Evolutionary conservation across 2,888 invertebrate species (phyloP).

Genomic region (Acanthococcus lagerstroemiae): DNA sequence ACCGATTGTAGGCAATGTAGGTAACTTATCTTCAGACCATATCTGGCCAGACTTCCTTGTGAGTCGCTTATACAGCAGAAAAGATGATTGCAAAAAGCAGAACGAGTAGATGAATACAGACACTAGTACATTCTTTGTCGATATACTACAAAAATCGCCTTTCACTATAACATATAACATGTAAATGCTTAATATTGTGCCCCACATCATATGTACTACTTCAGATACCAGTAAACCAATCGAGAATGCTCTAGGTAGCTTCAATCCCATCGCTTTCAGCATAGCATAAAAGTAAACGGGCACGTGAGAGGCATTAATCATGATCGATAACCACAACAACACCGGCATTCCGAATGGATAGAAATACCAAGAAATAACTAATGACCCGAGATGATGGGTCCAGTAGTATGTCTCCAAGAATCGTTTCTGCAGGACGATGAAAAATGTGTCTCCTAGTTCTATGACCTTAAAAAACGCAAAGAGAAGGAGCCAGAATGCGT

Average conservation of each 20-base stretch:
- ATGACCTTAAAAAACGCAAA: conserved; percentile 12
- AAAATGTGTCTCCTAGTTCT: conserved; percentile 15
- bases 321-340: not conserved
- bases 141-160: not conserved
- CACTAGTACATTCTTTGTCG: too few species aligned
- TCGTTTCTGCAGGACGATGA: conserved; percentile 15
- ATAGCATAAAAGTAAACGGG: conserved; percentile 7
- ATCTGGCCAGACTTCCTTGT: too few species aligned
- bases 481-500: not conserved
- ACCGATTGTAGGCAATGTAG: too few species aligned
- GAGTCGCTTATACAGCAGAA: too few species aligned
- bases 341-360: conserved; percentile 4
- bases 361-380: conserved; percentile 1
- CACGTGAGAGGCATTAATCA: conserved; percentile 4
- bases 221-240: not conserved
- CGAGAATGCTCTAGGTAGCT: not conserved
- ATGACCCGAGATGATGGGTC: conserved; percentile 10
- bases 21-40: too few species aligned
- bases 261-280: not conserved
- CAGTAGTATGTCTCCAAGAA: conserved; percentile 8
- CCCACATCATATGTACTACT: not conserved
- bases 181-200: not conserved
- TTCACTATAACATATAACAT: not conserved
- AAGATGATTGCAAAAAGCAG: too few species aligned
- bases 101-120: too few species aligned